A percentile compares a stretch with the other conserved stretches of the same genome.
phyloP scores from a whole-genome alignment of 1,140 invertebrate species.

The Pseudomyrmex flavicornis region DNA sequence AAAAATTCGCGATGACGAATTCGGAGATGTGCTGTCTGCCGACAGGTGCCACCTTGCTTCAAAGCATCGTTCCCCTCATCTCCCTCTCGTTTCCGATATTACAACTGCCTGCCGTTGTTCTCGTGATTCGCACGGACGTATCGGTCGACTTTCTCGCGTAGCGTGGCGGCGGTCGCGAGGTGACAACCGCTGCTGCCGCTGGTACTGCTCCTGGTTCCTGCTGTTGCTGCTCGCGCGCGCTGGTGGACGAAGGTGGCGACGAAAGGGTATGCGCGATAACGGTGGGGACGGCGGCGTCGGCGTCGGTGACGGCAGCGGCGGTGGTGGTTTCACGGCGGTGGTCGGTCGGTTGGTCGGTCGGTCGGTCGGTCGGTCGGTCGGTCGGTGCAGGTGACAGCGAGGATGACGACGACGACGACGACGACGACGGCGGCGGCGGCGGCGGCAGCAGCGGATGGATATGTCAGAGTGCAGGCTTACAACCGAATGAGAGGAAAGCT shows the following conservation, averaged over 20 bases:
- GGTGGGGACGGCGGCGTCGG: conserved; percentile 36
- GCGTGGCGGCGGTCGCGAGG: conserved; percentile 46
- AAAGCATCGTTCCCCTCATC: background rate
- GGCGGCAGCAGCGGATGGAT: conserved; percentile 70
- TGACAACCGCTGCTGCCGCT: conserved; percentile 59
- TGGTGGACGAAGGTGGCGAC: conserved; percentile 50
- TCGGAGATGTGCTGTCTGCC: background rate
- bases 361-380: conserved; percentile 68
- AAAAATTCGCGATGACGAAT: conserved; percentile 26
- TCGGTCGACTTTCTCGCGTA: conserved; percentile 24
- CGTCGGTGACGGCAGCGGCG: conserved; percentile 42
- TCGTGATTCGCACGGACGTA: conserved; percentile 25
- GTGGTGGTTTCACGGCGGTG: conserved; percentile 57
- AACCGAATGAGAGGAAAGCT: conserved; percentile 81
- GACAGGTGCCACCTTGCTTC: background rate
- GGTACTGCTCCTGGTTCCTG: conserved; percentile 58
- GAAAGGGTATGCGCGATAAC: conserved; percentile 33
- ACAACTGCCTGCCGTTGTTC: background rate
- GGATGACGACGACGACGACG: background rate
- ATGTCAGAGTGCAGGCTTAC: conserved; percentile 81
- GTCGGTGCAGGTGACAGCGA: conserved; percentile 57
- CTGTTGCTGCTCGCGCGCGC: conserved; percentile 51
- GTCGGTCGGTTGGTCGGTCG: conserved; percentile 38
- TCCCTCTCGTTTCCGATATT: background rate
- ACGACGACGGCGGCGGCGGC: background rate